Conservation (phyloP, 2,113 vertebrate genomes). For the Salvelinus alpinus region DNA sequence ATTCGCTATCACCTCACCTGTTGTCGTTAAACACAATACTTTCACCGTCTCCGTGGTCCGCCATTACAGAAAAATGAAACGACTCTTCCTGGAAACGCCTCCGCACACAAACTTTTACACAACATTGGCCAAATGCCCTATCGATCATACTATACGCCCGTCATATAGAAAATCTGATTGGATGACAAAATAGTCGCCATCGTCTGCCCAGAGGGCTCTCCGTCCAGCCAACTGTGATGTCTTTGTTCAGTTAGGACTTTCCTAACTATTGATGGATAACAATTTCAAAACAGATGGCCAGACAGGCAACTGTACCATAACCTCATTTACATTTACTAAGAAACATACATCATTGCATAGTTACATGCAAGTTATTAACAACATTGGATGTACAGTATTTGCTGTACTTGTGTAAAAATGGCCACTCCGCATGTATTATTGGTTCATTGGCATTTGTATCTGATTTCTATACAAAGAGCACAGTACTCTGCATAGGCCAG, state of each 20-base stretch:
- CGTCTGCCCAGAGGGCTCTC: not conserved
- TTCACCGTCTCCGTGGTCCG: constrained; percentile 77
- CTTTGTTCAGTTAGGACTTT: constrained; percentile 44
- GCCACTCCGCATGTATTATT: no score
- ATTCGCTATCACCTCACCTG: constrained; percentile 63
- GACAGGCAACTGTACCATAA: no score
- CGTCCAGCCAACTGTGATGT: not conserved
- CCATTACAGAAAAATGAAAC: constrained; percentile 75
- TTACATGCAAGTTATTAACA: no score
- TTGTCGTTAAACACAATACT: constrained; percentile 71
- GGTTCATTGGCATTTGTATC: no score
- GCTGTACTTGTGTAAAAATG: no score
- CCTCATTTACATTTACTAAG: no score
- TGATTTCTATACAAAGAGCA: no score
- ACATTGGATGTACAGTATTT: no score
- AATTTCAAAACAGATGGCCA: no score
- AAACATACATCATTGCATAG: no score
- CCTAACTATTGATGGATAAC: no score
- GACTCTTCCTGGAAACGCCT: constrained; percentile 67
- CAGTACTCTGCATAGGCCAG: no score
- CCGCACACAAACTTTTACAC: not conserved
- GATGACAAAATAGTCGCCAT: not conserved
- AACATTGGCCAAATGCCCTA: constrained; percentile 36
- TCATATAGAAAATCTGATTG: constrained; percentile 27
- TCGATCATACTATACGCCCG: constrained; percentile 16